phyloP scores from a whole-genome alignment of 2,797 vertebrate genomes.

The Pseudopleuronectes americanus region DNA sequence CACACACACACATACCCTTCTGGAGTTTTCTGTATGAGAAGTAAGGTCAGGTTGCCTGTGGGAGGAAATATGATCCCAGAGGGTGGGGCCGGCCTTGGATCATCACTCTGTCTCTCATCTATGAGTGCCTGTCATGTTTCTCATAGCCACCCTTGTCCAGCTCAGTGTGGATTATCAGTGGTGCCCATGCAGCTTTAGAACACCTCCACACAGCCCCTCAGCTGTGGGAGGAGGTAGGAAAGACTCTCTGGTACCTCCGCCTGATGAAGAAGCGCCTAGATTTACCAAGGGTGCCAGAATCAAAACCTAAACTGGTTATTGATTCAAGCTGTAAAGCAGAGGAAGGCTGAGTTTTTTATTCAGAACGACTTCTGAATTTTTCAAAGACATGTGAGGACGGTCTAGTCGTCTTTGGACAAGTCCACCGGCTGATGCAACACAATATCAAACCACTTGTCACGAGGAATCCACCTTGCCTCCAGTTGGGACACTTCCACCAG shows the following conservation, averaged over 20 bases:
- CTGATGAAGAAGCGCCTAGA: conserved; percentile 43
- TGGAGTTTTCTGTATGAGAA: conserved; percentile 56
- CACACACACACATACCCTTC: conserved; percentile 30
- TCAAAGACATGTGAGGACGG: conserved; percentile 46
- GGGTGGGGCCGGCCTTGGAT: conserved; percentile 76
- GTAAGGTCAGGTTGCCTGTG: conserved; percentile 67
- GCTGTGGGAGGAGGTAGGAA: conserved; percentile 49
- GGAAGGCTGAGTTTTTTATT: conserved; percentile 15
- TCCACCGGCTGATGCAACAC: conserved; percentile 47
- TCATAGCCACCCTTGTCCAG: conserved; percentile 45
- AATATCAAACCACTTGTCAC: conserved; percentile 61
- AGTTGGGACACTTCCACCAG: conserved; percentile 52
- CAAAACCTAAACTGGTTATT: conserved; percentile 34
- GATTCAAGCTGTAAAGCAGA: conserved; percentile 21
- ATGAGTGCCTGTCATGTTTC: conserved; percentile 73
- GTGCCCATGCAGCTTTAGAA: conserved; percentile 34
- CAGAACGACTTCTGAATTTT: conserved; percentile 61
- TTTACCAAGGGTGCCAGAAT: conserved; percentile 52
- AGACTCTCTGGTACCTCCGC: conserved; percentile 24
- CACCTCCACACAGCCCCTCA: conserved; percentile 50
- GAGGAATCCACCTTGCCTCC: conserved; percentile 53
- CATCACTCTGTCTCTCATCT: conserved; percentile 64
- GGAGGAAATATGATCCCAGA: conserved; percentile 74
- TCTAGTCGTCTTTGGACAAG: conserved; percentile 29
- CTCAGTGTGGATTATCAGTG: conserved; percentile 57